These are phyloP conservation scores for Podarcis cretensis DNA, from an alignment of 2,113 vertebrate species.

Conservation along the genomic window DNA sequence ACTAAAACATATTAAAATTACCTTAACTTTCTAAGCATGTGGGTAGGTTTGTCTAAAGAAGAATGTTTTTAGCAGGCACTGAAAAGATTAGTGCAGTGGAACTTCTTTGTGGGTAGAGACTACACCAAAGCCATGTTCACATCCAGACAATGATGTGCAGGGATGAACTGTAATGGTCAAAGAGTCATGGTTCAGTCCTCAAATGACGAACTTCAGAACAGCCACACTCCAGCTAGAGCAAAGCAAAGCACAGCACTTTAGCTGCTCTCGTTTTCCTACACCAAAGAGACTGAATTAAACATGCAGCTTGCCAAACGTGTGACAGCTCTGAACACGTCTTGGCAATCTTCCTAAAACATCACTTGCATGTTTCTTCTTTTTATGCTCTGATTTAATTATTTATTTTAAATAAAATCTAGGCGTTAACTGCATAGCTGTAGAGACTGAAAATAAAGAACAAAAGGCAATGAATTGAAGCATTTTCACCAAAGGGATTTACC, in stretches of 20 bases:
- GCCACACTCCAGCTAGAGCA: too few relatives aligned
- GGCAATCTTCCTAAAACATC: background rate
- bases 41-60: too few relatives aligned
- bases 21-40: too few relatives aligned
- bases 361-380: background rate
- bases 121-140: background rate
- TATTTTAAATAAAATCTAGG: background rate
- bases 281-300: background rate
- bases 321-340: background rate
- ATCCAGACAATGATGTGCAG: background rate
- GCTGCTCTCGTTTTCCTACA: background rate
- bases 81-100: background rate
- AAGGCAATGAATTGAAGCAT: background rate
- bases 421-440: background rate
- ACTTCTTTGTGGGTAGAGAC: background rate
- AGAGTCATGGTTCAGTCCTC: background rate
- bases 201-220: background rate
- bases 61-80: too few relatives aligned
- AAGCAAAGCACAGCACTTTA: background rate
- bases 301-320: constrained; percentile 6
- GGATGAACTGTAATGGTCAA: background rate
- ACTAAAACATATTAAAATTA: too few relatives aligned
- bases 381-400: background rate
- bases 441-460: background rate
- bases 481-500: background rate